Evolutionary conservation across 2,113 vertebrate genomes (phyloP).

Genomic region (Pseudorhombus dupliciocellatus): DNA sequence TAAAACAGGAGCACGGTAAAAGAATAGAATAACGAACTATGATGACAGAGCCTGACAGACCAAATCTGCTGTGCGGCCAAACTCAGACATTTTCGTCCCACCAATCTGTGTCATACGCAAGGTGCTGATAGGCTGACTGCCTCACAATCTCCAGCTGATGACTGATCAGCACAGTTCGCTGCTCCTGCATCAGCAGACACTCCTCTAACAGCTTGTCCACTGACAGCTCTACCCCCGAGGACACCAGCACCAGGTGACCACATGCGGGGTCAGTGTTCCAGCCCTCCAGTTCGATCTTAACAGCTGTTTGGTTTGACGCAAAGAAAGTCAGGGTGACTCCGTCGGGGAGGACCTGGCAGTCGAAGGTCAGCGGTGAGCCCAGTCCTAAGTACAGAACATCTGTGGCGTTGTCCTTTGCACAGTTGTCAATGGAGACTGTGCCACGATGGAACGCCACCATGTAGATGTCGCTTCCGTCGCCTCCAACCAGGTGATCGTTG

Average conservation of each 20-base stretch:
- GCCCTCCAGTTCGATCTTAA: not conserved
- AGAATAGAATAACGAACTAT: too few species aligned
- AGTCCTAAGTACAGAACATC: slow-evolving; percentile 56
- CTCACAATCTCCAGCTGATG: too few species aligned
- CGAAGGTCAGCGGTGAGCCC: fast-evolving
- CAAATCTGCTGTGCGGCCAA: too few species aligned
- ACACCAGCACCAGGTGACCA: slow-evolving; percentile 33
- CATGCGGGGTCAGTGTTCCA: slow-evolving; percentile 26
- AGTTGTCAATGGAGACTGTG: slow-evolving; percentile 60
- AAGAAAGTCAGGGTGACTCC: slow-evolving; percentile 15
- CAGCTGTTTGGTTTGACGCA: not conserved
- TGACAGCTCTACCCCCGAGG: not conserved
- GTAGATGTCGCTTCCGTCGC: slow-evolving; percentile 64
- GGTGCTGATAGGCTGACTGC: too few species aligned
- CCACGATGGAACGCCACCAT: slow-evolving; percentile 30
- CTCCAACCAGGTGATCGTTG: slow-evolving; percentile 62
- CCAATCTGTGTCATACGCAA: too few species aligned
- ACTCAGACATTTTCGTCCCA: too few species aligned
- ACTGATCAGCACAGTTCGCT: too few species aligned
- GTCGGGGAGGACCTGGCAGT: not conserved
- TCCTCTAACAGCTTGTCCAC: slow-evolving; percentile 9
- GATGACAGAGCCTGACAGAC: too few species aligned
- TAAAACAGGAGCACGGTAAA: too few species aligned
- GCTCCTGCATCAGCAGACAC: not conserved
- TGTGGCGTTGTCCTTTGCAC: slow-evolving; percentile 47